phyloP scores from a whole-genome alignment of 2,797 vertebrate species.

The Hypotaenidia philippensis region DNA sequence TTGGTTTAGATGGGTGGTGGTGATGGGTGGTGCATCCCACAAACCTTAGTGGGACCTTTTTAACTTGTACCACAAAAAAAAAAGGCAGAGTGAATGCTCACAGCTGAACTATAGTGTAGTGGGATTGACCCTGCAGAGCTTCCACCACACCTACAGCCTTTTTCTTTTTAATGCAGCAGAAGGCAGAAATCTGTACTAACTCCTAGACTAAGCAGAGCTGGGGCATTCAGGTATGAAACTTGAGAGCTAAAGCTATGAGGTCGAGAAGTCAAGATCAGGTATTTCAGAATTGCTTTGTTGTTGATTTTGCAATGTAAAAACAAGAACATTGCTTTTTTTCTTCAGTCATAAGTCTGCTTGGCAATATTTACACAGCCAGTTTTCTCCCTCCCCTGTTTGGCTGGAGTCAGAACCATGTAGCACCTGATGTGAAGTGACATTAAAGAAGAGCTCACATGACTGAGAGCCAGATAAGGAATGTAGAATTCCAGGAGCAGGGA shows the following conservation, averaged over 20 bases:
- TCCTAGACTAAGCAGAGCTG: accelerated
- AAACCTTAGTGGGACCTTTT: accelerated
- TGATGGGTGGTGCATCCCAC: accelerated
- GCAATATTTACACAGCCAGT: not conserved
- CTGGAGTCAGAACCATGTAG: not conserved
- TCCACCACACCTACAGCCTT: too few relatives aligned
- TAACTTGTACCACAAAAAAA: accelerated
- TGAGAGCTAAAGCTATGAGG: not conserved
- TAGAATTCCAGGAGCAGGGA: not conserved
- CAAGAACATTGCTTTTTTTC: not conserved
- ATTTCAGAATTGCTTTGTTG: not conserved
- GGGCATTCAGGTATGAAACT: not conserved
- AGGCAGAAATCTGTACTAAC: not conserved
- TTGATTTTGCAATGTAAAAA: not conserved
- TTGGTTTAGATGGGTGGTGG: accelerated
- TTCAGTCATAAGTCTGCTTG: not conserved
- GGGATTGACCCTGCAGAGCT: not conserved
- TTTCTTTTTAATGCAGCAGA: not conserved
- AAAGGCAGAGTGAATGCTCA: not conserved
- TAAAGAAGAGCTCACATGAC: accelerated
- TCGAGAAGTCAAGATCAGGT: accelerated
- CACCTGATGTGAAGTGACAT: accelerated
- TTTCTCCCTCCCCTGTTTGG: not conserved
- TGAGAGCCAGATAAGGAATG: not conserved
- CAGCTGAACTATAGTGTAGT: accelerated